Conservation (phyloP, 2,888 invertebrate species). For the Eumacrocentrus americanus region DNA sequence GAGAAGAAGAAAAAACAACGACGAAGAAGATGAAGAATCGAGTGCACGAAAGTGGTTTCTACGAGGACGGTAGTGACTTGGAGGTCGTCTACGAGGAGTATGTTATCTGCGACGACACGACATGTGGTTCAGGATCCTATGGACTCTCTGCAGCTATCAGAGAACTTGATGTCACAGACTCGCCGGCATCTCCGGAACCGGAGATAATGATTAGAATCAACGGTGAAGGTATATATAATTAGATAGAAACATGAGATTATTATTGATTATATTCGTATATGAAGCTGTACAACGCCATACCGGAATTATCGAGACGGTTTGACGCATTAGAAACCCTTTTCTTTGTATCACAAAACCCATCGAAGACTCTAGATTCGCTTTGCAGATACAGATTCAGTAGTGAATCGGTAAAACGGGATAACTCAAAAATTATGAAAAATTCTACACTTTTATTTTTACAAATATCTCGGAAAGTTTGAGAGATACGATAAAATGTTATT, state of each 20-base stretch:
- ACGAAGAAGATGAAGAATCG: conserved; percentile 63
- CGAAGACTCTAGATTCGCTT: too few relatives aligned
- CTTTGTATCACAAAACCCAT: too few relatives aligned
- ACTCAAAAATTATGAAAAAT: not conserved
- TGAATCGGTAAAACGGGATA: too few relatives aligned
- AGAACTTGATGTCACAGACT: conserved; percentile 48
- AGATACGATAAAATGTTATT: not conserved
- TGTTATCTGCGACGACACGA: conserved; percentile 31
- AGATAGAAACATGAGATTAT: too few relatives aligned
- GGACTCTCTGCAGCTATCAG: conserved; percentile 48
- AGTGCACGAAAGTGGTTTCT: conserved; percentile 84
- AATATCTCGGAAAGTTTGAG: not conserved
- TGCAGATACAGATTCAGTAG: too few relatives aligned
- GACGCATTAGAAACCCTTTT: too few relatives aligned
- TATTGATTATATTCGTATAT: too few relatives aligned
- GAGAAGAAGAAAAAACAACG: not conserved
- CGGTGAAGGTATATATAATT: conserved; percentile 34
- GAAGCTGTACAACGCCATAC: too few relatives aligned
- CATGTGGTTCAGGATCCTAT: conserved; percentile 41
- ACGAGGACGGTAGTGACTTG: conserved; percentile 73
- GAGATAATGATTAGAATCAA: conserved; percentile 31
- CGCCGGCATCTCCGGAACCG: conserved; percentile 48
- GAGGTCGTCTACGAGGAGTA: conserved; percentile 45
- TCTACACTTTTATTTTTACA: not conserved
- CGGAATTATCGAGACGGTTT: too few relatives aligned